Base-by-base conservation (phyloP, 2,113 vertebrate species). In the Columba janthina region DNA sequence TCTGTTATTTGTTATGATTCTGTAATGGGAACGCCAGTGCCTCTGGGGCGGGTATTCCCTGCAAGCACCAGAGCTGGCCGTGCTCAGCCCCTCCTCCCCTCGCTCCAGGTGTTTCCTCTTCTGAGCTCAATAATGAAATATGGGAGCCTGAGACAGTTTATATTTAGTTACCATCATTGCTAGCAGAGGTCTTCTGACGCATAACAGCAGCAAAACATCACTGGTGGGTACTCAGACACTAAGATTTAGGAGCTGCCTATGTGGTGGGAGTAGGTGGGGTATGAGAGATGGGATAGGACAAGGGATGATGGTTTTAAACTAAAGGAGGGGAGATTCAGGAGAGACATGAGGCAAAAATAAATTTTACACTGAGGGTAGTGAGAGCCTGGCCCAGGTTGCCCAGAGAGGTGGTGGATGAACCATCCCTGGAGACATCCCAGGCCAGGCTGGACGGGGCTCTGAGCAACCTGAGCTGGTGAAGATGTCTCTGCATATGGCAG, bases 41-140 rank as follows among this genome's bases (percentile, higher is more conserved):
- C 88, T 87, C 71, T 79, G 84, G 93, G 90, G 69, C 0, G 25
- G 79, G 89, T 77, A 61, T 74, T 93, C 81, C 94, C 89, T 85
- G 75, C 26, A 4, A 64, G 51, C 56, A 60, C 44, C 85, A 76
- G 87, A 54, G 85, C 75, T 42, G 73, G 32, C n/a, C 24, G n/a
- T 8, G 71, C 71, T 87, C 91, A 75, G 46, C 58, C 86, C 69
- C 95, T 78, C 96, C 96, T 90, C 89, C 81, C 65, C 65, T 86
- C 0, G 0, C 77, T 97, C 95, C 96, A 97, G 96, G 96, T 97
- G 97, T 94, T 97, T 97, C 97, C 96, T 97, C 74, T 85, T 48
- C 71, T 64, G 85, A 62, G 77, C 89, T 94, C 3, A 53, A 97
- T 96, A 95, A 96, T 92, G 92, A 85, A 92, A 93, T 81, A 81